Percentiles rank a stretch among this genome's conserved stretches.
Conservation (phyloP, 2,113 vertebrate species). For the Stigmatopora argus region DNA sequence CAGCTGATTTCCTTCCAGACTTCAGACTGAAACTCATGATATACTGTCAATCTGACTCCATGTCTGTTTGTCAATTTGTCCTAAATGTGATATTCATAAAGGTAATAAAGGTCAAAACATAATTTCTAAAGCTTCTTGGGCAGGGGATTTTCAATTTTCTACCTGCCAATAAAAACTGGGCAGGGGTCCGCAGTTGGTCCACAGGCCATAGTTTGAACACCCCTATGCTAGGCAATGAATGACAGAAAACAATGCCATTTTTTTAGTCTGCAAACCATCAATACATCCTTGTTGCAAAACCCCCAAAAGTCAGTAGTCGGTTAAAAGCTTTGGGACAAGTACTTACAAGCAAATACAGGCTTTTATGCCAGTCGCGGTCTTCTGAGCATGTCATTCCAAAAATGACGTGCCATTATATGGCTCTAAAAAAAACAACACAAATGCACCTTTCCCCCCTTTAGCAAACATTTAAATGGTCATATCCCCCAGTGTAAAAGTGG, state of each 20-base stretch:
- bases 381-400: constrained; percentile 35
- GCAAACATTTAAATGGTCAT: not conserved
- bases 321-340: constrained; percentile 32
- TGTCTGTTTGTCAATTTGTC: not conserved
- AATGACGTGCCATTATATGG: constrained; percentile 49
- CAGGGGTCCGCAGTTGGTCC: not conserved
- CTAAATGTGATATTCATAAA: not conserved
- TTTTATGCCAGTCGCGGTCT: constrained; percentile 32
- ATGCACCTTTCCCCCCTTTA: constrained; percentile 15
- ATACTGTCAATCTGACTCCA: not conserved
- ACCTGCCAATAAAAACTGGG: not conserved
- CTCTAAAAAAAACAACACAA: constrained; percentile 36
- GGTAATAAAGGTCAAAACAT: too few relatives aligned
- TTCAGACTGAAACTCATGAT: not conserved
- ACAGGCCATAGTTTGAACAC: constrained; percentile 18
- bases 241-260: constrained; percentile 39
- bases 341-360: constrained; percentile 28
- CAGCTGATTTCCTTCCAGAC: constrained; percentile 29
- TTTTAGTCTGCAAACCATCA: constrained; percentile 35
- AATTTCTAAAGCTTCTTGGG: too few relatives aligned
- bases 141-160: too few relatives aligned
- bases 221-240: constrained; percentile 36
- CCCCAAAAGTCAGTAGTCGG: constrained; percentile 39
- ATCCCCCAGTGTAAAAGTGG: not conserved
- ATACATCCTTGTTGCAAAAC: constrained; percentile 29